A percentile compares a stretch with the other conserved stretches of the same genome.
These are phyloP conservation scores for Holcopasites calliopsidis DNA, from an alignment of 1,140 invertebrate genomes.

Conservation along the genomic window DNA sequence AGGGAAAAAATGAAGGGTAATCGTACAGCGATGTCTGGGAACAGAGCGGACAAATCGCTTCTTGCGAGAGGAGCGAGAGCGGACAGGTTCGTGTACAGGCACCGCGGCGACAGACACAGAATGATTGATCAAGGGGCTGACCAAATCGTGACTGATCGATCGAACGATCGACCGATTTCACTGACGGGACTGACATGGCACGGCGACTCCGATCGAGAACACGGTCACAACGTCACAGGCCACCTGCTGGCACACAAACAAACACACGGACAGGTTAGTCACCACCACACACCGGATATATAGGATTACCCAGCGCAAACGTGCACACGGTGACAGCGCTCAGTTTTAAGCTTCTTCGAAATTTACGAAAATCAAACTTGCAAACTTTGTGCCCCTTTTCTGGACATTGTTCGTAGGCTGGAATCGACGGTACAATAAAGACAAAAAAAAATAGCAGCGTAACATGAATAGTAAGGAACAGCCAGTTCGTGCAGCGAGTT, in stretches of 20 bases:
- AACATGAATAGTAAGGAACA: neutral
- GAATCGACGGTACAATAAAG: no score
- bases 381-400: neutral
- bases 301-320: conserved; percentile 48
- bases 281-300: conserved; percentile 77
- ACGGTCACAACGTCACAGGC: conserved; percentile 80
- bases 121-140: conserved; percentile 62
- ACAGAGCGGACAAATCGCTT: conserved; percentile 12
- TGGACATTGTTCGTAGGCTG: no score
- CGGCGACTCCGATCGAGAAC: conserved; percentile 79
- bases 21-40: conserved; percentile 1
- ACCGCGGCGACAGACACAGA: conserved; percentile 70
- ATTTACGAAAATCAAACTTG: no score
- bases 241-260: conserved; percentile 81
- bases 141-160: conserved; percentile 50
- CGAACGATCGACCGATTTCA: conserved; percentile 55
- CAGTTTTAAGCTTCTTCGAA: no score
- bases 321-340: conserved; percentile 45
- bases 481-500: no score
- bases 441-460: neutral
- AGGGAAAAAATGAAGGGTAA: neutral
- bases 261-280: conserved; percentile 81
- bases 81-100: conserved; percentile 59
- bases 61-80: conserved; percentile 43
- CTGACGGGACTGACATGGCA: conserved; percentile 77